These are phyloP conservation scores for Caenorhabditis plicata DNA, from an alignment of 2,888 invertebrate species.

Conservation along the genomic window DNA sequence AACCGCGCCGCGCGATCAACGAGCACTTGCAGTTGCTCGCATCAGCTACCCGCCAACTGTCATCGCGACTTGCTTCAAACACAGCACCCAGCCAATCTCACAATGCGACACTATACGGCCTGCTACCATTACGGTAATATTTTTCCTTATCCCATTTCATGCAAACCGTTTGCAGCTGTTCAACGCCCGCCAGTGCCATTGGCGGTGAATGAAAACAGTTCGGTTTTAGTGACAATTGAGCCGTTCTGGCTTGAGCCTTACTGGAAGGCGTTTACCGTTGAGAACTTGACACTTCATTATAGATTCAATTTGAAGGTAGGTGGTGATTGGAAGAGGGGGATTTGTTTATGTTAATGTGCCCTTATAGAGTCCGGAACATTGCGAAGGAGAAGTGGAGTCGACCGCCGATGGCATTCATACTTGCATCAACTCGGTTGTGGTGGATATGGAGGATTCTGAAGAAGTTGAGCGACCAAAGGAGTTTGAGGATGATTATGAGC, in stretches of 20 bases:
- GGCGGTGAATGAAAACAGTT: slow-evolving; percentile 49
- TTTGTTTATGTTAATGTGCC: too few relatives aligned
- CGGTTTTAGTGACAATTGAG: slow-evolving; percentile 58
- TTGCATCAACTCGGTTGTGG: slow-evolving; percentile 16
- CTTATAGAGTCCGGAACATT: slow-evolving; percentile 52
- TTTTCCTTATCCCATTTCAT: too few relatives aligned
- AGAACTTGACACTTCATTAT: slow-evolving; percentile 56
- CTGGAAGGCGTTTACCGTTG: slow-evolving; percentile 53
- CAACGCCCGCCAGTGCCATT: slow-evolving; percentile 55
- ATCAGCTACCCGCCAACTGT: slow-evolving; percentile 46
- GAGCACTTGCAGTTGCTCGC: slow-evolving; percentile 44
- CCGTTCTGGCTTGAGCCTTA: slow-evolving; percentile 64
- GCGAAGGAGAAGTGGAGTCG: slow-evolving; percentile 43
- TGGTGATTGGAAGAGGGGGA: not conserved
- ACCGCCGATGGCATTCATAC: slow-evolving; percentile 19
- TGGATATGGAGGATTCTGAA: slow-evolving; percentile 20
- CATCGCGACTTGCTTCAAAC: slow-evolving; percentile 34
- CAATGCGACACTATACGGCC: slow-evolving; percentile 39
- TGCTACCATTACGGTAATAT: slow-evolving; percentile 34
- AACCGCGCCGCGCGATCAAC: slow-evolving; percentile 29
- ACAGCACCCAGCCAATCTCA: slow-evolving; percentile 42
- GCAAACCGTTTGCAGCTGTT: slow-evolving; percentile 55
- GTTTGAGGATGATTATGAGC: slow-evolving; percentile 42
- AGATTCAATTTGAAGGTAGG: slow-evolving; percentile 53
- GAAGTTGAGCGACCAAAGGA: slow-evolving; percentile 13